Percentiles rank a stretch among this genome's conserved stretches.
phyloP scores from a whole-genome alignment of 2,797 vertebrate species.

The Galagoides demidoff region DNA sequence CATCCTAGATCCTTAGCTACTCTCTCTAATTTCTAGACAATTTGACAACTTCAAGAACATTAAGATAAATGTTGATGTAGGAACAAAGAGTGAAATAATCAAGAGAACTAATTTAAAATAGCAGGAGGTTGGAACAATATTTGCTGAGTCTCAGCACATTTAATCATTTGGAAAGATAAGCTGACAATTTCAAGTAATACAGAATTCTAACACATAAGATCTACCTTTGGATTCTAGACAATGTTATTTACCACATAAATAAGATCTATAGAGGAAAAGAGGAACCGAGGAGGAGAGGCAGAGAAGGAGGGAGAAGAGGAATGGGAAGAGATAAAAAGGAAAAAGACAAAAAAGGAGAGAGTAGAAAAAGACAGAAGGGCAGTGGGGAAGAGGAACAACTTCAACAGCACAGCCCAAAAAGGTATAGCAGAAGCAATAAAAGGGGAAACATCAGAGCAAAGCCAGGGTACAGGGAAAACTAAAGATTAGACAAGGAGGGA shows the following conservation, averaged over 20 bases:
- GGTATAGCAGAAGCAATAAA: background rate
- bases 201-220: background rate
- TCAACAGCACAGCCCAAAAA: fast-evolving
- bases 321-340: no score
- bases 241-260: background rate
- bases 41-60: slow-evolving; percentile 36
- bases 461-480: background rate
- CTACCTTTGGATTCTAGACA: background rate
- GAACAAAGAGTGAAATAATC: slow-evolving; percentile 27
- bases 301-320: background rate
- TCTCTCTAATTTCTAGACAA: background rate
- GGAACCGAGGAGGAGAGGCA: background rate
- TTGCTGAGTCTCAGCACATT: background rate
- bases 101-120: slow-evolving; percentile 24
- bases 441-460: fast-evolving
- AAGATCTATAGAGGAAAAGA: background rate
- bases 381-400: background rate
- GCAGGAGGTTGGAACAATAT: background rate
- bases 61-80: background rate
- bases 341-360: fast-evolving
- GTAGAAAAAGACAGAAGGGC: no score
- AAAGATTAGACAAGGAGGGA: background rate
- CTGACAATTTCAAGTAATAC: background rate
- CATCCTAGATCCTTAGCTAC: background rate
- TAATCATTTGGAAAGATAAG: background rate